phyloP scores from a whole-genome alignment of 2,113 vertebrate genomes.

The Saimiri boliviensis region DNA sequence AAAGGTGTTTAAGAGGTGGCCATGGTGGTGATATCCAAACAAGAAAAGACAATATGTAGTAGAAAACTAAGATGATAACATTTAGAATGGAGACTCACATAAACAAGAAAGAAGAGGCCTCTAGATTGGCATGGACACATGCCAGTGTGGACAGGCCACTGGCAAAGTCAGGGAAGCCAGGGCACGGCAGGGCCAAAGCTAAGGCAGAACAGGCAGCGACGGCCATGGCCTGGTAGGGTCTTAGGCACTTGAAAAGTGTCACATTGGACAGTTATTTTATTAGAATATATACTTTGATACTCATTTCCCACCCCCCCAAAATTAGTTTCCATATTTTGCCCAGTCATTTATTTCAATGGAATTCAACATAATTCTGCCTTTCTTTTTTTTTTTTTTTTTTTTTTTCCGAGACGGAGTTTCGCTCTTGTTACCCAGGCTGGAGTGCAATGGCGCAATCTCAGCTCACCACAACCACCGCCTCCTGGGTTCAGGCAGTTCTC shows the following conservation, averaged over 20 bases:
- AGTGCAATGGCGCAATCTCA: too few relatives aligned
- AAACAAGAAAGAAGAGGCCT: constrained; percentile 87
- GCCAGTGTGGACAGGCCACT: constrained; percentile 86
- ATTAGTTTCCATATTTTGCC: neutral
- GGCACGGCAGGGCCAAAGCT: constrained; percentile 83
- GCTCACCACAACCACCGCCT: too few relatives aligned
- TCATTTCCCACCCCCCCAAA: neutral
- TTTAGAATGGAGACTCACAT: constrained; percentile 87
- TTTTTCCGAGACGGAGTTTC: too few relatives aligned
- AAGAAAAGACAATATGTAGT: neutral
- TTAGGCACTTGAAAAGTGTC: constrained; percentile 1
- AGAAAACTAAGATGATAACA: neutral
- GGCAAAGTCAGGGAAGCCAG: constrained; percentile 86
- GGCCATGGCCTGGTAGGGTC: constrained; percentile 84
- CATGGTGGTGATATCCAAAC: neutral
- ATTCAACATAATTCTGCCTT: neutral
- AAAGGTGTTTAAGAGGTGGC: neutral
- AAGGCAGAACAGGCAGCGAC: constrained; percentile 83
- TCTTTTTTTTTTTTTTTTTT: too few relatives aligned
- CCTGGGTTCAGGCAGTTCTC: too few relatives aligned
- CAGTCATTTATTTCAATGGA: neutral
- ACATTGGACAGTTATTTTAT: neutral
- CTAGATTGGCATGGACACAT: constrained; percentile 89
- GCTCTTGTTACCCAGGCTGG: too few relatives aligned
- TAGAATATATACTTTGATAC: neutral